Evolutionary conservation across 2,888 invertebrate genomes (phyloP).

Genomic region (Theretra japonica): DNA sequence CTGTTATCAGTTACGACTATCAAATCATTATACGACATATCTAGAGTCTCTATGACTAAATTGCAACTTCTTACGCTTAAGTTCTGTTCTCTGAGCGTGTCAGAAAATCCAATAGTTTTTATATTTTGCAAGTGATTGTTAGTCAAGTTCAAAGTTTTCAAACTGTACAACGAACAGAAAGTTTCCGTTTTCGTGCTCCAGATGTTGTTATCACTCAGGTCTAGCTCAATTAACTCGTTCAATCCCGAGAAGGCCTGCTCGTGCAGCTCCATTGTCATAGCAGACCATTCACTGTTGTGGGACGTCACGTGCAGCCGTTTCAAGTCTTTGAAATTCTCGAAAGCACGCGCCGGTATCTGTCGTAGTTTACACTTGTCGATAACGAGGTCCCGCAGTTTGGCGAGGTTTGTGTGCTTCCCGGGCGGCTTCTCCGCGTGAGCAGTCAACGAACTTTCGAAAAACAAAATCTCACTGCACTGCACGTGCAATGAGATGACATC

Average conservation of each 20-base stretch:
- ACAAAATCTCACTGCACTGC: constrained; percentile 90
- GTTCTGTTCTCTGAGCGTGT: constrained; percentile 85
- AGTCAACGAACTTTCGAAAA: constrained; percentile 89
- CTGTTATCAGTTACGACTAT: constrained; percentile 88
- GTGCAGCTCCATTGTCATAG: constrained; percentile 90
- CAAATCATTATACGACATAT: constrained; percentile 90
- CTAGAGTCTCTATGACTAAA: constrained; percentile 87
- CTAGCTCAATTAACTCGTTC: constrained; percentile 87
- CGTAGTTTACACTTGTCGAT: constrained; percentile 91
- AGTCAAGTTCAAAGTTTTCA: constrained; percentile 89
- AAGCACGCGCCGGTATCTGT: constrained; percentile 88
- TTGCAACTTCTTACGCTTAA: constrained; percentile 88
- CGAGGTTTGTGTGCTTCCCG: constrained; percentile 84
- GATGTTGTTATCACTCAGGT: constrained; percentile 90
- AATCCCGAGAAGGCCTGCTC: constrained; percentile 88
- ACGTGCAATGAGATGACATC: constrained; percentile 88
- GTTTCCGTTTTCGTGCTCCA: constrained; percentile 89
- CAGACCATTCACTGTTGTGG: constrained; percentile 91
- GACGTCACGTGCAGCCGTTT: constrained; percentile 88
- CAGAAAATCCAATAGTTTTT: constrained; percentile 89
- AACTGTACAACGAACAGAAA: constrained; percentile 89
- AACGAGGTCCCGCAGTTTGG: constrained; percentile 88
- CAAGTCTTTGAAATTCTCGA: constrained; percentile 88
- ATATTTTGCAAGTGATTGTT: constrained; percentile 92
- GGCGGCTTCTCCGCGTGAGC: constrained; percentile 73